A percentile compares a stretch with the other conserved stretches of the same genome.
Evolutionary conservation across 2,888 invertebrate genomes (phyloP).

Genomic region (Zeuzera pyrina): DNA sequence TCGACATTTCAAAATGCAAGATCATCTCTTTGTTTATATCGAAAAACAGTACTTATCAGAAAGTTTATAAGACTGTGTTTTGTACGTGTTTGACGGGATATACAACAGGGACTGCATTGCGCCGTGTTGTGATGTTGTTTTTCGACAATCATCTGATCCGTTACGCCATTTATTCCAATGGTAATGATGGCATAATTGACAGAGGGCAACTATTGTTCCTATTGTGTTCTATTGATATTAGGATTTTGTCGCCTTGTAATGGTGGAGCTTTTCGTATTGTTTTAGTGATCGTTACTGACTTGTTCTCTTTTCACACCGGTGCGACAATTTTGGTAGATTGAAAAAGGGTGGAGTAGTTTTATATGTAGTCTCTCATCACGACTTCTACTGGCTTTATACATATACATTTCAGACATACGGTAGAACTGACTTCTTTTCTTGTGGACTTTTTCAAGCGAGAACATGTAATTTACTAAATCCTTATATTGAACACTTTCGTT

Average conservation of each 20-base stretch:
- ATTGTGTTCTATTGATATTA: constrained; percentile 68
- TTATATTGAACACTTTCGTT: too few relatives aligned
- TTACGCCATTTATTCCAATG: constrained; percentile 66
- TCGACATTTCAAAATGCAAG: constrained; percentile 44
- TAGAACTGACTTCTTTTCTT: too few relatives aligned
- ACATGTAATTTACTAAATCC: too few relatives aligned
- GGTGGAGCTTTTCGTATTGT: constrained; percentile 55
- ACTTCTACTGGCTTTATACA: too few relatives aligned
- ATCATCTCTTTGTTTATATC: constrained; percentile 34
- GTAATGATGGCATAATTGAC: constrained; percentile 72
- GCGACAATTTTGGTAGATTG: constrained; percentile 40
- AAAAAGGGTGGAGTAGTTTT: constrained; percentile 50
- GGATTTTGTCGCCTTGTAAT: constrained; percentile 70
- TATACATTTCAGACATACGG: too few relatives aligned
- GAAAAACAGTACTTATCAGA: constrained; percentile 31
- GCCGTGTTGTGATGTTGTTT: constrained; percentile 51
- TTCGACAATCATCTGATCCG: constrained; percentile 61
- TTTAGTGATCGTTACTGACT: constrained; percentile 40
- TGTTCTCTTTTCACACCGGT: constrained; percentile 40
- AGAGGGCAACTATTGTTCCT: constrained; percentile 68
- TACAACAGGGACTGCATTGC: constrained; percentile 27
- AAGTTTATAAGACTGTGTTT: constrained; percentile 35
- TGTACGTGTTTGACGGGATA: constrained; percentile 20
- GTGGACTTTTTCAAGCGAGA: too few relatives aligned
- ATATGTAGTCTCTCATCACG: too few relatives aligned